Evolutionary conservation across 2,888 invertebrate genomes (phyloP).

Genomic region (Monoplex corrugatus): DNA sequence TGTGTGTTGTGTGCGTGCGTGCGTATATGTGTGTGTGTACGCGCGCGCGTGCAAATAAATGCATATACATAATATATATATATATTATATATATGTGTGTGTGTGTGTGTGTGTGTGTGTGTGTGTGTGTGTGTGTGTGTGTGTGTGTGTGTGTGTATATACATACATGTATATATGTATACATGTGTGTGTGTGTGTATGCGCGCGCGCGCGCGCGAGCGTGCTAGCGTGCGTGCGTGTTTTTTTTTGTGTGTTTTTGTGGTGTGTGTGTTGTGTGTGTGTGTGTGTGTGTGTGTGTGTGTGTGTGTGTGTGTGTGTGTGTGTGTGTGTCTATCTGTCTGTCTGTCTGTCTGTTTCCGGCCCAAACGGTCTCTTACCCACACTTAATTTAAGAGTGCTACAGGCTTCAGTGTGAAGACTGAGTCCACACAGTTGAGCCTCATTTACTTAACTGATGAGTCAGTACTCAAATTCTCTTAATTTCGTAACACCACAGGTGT

Average conservation of each 20-base stretch:
- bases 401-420: too few relatives aligned
- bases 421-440: too few relatives aligned
- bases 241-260: neutral
- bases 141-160: neutral
- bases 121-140: neutral
- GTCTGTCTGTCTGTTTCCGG: neutral
- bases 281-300: neutral
- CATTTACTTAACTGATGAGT: too few relatives aligned
- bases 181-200: neutral
- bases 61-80: too few relatives aligned
- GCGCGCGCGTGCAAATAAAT: neutral
- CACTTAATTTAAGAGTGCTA: too few relatives aligned
- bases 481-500: too few relatives aligned
- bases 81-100: neutral
- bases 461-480: too few relatives aligned
- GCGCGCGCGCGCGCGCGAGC: neutral
- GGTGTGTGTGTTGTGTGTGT: neutral
- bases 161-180: neutral
- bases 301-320: neutral
- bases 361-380: too few relatives aligned
- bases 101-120: neutral
- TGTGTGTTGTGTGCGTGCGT: neutral
- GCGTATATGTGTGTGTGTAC: conserved; percentile 6
- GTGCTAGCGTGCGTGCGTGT: neutral
- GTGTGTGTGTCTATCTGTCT: neutral